A percentile compares a stretch with the other conserved stretches of the same genome.
Evolutionary conservation across 1,140 invertebrate genomes (phyloP).

Genomic region (Popillia japonica): DNA sequence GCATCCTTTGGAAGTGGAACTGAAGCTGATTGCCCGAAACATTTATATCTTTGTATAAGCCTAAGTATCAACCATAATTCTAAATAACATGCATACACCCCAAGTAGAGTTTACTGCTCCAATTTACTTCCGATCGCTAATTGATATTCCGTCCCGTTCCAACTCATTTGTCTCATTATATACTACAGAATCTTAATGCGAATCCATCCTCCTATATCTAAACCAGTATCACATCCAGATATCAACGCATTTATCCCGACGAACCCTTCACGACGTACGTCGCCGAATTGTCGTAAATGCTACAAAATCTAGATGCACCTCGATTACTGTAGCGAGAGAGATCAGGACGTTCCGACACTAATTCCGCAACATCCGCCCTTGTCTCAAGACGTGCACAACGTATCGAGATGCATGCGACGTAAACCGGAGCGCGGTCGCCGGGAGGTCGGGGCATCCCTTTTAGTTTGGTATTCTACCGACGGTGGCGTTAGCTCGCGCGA

Average conservation of each 20-base stretch:
- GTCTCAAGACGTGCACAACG: no score
- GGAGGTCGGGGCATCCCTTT: background rate
- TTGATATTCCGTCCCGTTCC: no score
- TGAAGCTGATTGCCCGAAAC: no score
- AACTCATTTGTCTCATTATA: no score
- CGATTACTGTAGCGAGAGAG: background rate
- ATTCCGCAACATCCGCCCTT: background rate
- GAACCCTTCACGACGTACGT: background rate
- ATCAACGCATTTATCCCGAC: background rate
- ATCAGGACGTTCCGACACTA: background rate
- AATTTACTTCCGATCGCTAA: no score
- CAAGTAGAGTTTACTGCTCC: no score
- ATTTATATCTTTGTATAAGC: no score
- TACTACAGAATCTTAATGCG: no score
- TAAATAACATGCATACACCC: no score
- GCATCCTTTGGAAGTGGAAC: no score
- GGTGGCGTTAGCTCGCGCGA: background rate
- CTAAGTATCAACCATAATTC: no score
- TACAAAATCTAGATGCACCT: background rate
- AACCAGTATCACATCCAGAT: background rate
- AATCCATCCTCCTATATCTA: no score
- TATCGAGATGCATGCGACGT: background rate
- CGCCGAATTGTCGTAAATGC: background rate
- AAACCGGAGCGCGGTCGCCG: background rate
- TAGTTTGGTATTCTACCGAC: constrained; percentile 5